A percentile compares a stretch with the other conserved stretches of the same genome.
Evolutionary conservation across 2,888 invertebrate genomes (phyloP).

Genomic region (Drosophila kambysellisi): DNA sequence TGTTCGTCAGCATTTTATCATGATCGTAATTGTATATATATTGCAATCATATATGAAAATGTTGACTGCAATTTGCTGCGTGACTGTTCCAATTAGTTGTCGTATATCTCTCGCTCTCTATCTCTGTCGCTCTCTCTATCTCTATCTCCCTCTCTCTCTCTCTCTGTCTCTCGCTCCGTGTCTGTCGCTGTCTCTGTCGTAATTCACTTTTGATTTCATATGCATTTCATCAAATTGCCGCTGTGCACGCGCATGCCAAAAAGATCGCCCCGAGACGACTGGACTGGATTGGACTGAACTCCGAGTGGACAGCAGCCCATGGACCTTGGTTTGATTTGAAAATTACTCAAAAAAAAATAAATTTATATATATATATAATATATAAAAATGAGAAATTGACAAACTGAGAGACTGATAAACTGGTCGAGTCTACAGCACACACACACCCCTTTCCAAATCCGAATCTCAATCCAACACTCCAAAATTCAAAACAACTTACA

Average conservation of each 20-base stretch:
- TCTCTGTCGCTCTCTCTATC: constrained; percentile 3
- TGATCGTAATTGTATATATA: constrained; percentile 8
- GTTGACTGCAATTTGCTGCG: constrained; percentile 56
- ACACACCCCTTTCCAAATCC: constrained; percentile 39
- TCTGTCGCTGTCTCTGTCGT: constrained; percentile 40
- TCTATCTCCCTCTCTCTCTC: constrained; percentile 10
- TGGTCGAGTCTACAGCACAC: constrained; percentile 51
- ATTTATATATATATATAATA: constrained; percentile 9
- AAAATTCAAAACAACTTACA: constrained; percentile 37
- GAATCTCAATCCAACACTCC: constrained; percentile 38
- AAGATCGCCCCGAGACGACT: constrained; percentile 52
- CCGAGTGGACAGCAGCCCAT: constrained; percentile 2
- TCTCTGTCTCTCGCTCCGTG: not conserved
- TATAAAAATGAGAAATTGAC: constrained; percentile 15
- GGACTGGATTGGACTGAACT: constrained; percentile 20
- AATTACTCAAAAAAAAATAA: constrained; percentile 56
- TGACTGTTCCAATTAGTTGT: constrained; percentile 68
- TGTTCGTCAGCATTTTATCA: constrained; percentile 25
- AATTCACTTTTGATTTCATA: constrained; percentile 82
- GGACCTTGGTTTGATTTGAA: constrained; percentile 77
- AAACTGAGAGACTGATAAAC: constrained; percentile 34
- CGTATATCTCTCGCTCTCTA: constrained; percentile 14
- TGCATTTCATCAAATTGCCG: constrained; percentile 82
- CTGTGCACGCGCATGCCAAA: constrained; percentile 76
- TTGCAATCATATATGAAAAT: constrained; percentile 32